Conservation (phyloP, 2,888 invertebrate species). For the Folsomia manolachei region DNA sequence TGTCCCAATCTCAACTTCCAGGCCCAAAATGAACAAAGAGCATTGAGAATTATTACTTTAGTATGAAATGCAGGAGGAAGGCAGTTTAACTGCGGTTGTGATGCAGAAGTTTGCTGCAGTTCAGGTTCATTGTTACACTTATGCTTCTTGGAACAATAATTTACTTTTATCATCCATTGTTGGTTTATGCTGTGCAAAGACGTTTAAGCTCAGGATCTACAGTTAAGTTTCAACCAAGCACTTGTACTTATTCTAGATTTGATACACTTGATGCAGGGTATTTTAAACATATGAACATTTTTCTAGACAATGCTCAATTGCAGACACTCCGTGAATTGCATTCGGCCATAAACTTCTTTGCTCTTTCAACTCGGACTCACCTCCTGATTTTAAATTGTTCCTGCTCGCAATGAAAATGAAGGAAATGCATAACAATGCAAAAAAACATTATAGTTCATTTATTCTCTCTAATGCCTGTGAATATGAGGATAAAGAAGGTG, state of each 20-base stretch:
- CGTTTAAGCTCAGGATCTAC: not conserved
- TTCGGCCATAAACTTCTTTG: not conserved
- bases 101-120: not conserved
- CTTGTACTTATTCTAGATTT: not conserved
- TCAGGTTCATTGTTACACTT: not conserved
- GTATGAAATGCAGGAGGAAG: not conserved
- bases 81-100: not conserved
- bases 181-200: not conserved
- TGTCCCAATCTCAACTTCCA: not conserved
- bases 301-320: not conserved
- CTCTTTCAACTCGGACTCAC: not conserved
- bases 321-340: not conserved
- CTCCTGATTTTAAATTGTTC: not conserved
- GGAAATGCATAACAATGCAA: not conserved
- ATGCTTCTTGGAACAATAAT: not conserved
- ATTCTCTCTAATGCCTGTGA: no score
- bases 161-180: constrained; percentile 2
- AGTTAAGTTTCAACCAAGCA: not conserved
- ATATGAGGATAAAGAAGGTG: not conserved
- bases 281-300: not conserved
- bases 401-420: not conserved
- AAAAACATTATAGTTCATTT: not conserved
- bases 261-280: not conserved
- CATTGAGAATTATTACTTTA: not conserved
- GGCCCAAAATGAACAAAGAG: not conserved